phyloP scores from a whole-genome alignment of 2,888 invertebrate genomes.

The Oscheius myriophilus region DNA sequence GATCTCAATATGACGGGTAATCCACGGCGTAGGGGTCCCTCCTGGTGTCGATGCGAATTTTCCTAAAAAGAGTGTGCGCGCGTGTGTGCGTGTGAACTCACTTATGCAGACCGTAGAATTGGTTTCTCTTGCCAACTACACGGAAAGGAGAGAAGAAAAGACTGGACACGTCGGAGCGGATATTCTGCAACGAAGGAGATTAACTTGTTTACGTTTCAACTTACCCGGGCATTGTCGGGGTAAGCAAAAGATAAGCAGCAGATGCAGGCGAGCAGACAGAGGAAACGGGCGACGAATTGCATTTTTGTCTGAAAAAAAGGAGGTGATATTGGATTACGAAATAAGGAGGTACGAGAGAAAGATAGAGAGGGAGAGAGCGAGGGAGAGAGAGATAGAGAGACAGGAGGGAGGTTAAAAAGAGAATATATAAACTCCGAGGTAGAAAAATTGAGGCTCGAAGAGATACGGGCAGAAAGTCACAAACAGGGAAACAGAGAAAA shows the following conservation, averaged over 20 bases:
- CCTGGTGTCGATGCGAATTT: too few species aligned
- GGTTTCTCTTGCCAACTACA: conserved; percentile 50
- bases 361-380: neutral
- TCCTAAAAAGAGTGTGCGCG: neutral
- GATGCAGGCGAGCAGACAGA: conserved; percentile 15
- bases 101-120: conserved; percentile 53
- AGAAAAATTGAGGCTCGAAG: too few species aligned
- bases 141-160: conserved; percentile 54
- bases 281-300: conserved; percentile 6
- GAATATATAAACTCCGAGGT: too few species aligned
- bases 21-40: too few species aligned
- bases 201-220: neutral
- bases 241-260: conserved; percentile 8
- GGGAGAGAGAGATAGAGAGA: too few species aligned
- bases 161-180: conserved; percentile 40
- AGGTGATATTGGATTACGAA: neutral
- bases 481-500: too few species aligned
- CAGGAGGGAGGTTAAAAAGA: too few species aligned
- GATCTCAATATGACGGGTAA: too few species aligned
- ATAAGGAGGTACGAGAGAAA: neutral
- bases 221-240: conserved; percentile 6
- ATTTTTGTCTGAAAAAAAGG: neutral
- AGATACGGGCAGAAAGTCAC: too few species aligned
- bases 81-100: conserved; percentile 12
- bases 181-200: conserved; percentile 34